Percentiles rank a stretch among this genome's conserved stretches.
These are phyloP conservation scores for Apoderus coryli DNA, from an alignment of 2,888 invertebrate species.

Conservation along the genomic window DNA sequence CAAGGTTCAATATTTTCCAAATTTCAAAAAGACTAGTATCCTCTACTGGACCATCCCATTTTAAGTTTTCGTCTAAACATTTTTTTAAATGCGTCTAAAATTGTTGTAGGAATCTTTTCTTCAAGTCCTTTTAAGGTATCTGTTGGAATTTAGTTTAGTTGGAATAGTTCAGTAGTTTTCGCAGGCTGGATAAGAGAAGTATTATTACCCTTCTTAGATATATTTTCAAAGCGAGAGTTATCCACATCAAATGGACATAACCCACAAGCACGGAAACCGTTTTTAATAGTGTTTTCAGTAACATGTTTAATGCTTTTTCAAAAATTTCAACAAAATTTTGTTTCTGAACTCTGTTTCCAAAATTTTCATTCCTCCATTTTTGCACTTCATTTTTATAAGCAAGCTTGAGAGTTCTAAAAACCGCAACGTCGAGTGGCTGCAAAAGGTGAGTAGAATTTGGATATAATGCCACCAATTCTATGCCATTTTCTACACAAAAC, in stretches of 20 bases:
- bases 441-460: conserved; percentile 6
- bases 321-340: conserved; percentile 6
- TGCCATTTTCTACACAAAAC: conserved; percentile 8
- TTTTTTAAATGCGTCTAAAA: conserved; percentile 1
- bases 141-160: too few relatives aligned
- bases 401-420: conserved; percentile 8
- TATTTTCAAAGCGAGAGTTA: background rate
- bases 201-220: background rate
- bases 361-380: conserved; percentile 6
- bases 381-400: conserved; percentile 6
- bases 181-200: too few relatives aligned
- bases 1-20: conserved; percentile 5
- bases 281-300: conserved; percentile 1
- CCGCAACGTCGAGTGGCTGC: conserved; percentile 10
- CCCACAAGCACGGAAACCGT: background rate
- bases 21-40: conserved; percentile 8
- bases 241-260: conserved; percentile 2
- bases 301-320: conserved; percentile 1
- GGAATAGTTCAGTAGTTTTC: too few relatives aligned
- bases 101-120: background rate
- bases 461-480: conserved; percentile 6
- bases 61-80: conserved; percentile 5
- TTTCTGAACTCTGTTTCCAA: conserved; percentile 5
- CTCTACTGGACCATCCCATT: conserved; percentile 7
- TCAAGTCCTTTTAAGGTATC: conserved; percentile 4